Percentiles rank a stretch among this genome's conserved stretches.
These are phyloP conservation scores for Panagrolaimus sp. DNA, from an alignment of 1,140 invertebrate genomes.

Conservation along the genomic window DNA sequence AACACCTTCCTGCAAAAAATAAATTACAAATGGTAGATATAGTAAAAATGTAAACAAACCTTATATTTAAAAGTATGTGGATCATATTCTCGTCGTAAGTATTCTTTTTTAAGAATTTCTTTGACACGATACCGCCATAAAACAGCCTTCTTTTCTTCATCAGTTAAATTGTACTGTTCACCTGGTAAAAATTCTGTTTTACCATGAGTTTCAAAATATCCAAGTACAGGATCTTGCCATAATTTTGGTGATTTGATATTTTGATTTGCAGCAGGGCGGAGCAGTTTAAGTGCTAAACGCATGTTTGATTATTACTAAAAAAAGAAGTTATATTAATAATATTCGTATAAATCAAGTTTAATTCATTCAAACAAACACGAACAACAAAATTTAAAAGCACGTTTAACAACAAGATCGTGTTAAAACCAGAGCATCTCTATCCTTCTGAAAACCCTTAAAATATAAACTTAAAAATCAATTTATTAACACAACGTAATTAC, in stretches of 20 bases:
- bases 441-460: too few relatives aligned
- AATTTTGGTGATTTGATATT: conserved; percentile 51
- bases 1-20: conserved; percentile 48
- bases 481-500: too few relatives aligned
- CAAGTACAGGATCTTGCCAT: conserved; percentile 58
- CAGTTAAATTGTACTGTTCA: conserved; percentile 57
- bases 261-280: conserved; percentile 57
- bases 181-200: conserved; percentile 57
- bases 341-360: too few relatives aligned
- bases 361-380: too few relatives aligned
- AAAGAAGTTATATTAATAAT: too few relatives aligned
- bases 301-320: conserved; percentile 23
- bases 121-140: conserved; percentile 59
- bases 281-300: conserved; percentile 50
- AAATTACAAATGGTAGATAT: too few relatives aligned
- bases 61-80: conserved; percentile 59
- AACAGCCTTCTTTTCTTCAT: conserved; percentile 58
- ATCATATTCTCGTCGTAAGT: conserved; percentile 54
- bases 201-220: conserved; percentile 58
- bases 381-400: too few relatives aligned
- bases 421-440: too few relatives aligned
- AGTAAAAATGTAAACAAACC: conserved; percentile 39
- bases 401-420: too few relatives aligned
- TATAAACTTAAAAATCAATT: too few relatives aligned
- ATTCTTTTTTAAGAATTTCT: conserved; percentile 59